phyloP scores from a whole-genome alignment of 2,113 vertebrate species.

The Condylura cristata region DNA sequence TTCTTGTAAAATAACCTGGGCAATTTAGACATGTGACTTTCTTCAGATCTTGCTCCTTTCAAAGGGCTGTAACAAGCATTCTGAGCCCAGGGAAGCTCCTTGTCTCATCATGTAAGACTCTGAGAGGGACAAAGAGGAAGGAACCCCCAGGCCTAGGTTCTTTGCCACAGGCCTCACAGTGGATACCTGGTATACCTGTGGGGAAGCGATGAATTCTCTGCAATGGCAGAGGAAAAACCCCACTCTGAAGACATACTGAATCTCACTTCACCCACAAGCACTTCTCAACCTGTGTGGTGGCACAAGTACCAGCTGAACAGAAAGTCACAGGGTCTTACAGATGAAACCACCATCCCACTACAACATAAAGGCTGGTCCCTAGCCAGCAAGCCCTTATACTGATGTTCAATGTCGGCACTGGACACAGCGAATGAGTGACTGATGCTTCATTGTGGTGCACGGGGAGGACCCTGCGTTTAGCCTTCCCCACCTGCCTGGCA shows the following conservation, averaged over 20 bases:
- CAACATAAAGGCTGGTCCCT: not conserved
- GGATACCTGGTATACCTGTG: not conserved
- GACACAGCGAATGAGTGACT: not conserved
- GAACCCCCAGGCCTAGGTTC: not conserved
- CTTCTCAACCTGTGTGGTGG: not conserved
- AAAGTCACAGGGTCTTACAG: not conserved
- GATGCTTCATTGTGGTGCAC: fast-evolving
- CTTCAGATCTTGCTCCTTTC: not conserved
- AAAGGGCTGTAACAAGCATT: not conserved
- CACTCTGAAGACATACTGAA: not conserved
- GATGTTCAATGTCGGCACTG: not conserved
- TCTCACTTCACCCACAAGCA: not conserved
- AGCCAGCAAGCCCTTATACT: not conserved
- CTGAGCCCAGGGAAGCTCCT: not conserved
- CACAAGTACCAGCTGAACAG: not conserved
- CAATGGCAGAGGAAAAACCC: not conserved
- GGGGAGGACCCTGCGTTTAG: not conserved
- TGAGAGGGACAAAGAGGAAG: not conserved
- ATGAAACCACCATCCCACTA: not conserved
- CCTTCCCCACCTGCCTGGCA: not conserved
- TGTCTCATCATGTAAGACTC: not conserved
- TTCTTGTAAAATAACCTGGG: not conserved
- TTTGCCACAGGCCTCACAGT: not conserved
- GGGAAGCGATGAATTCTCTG: not conserved
- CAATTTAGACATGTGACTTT: not conserved